A percentile compares a stretch with the other conserved stretches of the same genome.
phyloP scores from a whole-genome alignment of 1,140 invertebrate species.

The Drosophila pseudoobscura region DNA sequence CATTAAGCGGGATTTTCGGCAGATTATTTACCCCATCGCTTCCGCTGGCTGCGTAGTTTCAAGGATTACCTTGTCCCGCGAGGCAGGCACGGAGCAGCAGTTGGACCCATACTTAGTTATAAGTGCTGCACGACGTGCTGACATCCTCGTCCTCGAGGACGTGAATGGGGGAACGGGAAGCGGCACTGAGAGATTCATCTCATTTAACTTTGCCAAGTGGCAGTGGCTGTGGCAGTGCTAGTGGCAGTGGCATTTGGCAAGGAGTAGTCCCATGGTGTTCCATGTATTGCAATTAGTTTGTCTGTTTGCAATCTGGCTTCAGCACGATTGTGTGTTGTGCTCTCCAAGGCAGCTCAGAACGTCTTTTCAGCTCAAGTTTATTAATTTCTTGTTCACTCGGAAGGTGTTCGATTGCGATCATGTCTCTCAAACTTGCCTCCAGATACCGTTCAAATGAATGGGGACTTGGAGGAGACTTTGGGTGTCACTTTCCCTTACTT shows the following conservation, averaged over 20 bases:
- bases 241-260: slow-evolving; percentile 17
- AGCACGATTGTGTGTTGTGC: too few species aligned
- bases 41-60: slow-evolving; percentile 29
- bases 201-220: slow-evolving; percentile 63
- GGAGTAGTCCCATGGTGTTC: slow-evolving; percentile 36
- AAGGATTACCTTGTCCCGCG: slow-evolving; percentile 48
- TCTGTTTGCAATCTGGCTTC: slow-evolving; percentile 24
- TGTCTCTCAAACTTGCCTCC: background rate
- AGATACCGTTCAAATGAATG: background rate
- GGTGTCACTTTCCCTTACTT: too few species aligned
- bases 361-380: slow-evolving; percentile 29
- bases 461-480: too few species aligned
- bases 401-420: slow-evolving; percentile 29
- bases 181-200: slow-evolving; percentile 49
- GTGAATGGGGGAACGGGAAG: slow-evolving; percentile 17
- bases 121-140: slow-evolving; percentile 34
- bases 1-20: slow-evolving; percentile 72
- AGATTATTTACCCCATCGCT: slow-evolving; percentile 52
- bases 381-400: slow-evolving; percentile 8
- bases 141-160: slow-evolving; percentile 9
- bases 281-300: slow-evolving; percentile 68
- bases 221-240: too few species aligned
- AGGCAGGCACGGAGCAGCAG: slow-evolving; percentile 8
- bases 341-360: background rate
- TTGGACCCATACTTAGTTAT: slow-evolving; percentile 15